These are phyloP conservation scores for Megamerina dolium DNA, from an alignment of 2,888 invertebrate species.

Conservation along the genomic window DNA sequence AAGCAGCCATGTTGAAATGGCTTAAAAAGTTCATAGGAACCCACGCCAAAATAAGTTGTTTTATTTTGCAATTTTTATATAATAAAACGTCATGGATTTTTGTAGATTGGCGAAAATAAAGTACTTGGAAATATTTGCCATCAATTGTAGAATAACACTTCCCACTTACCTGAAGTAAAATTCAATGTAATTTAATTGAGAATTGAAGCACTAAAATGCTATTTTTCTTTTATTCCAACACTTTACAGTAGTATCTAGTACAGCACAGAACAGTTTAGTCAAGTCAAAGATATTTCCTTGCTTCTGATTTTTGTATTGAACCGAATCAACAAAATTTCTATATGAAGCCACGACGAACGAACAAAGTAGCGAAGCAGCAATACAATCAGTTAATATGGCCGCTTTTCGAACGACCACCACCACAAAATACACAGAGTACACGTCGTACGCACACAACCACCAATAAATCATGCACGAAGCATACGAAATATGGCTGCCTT, in stretches of 20 bases:
- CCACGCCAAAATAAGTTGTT: constrained; percentile 30
- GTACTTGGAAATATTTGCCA: constrained; percentile 25
- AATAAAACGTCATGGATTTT: constrained; percentile 29
- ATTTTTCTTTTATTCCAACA: constrained; percentile 11
- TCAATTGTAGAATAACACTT: constrained; percentile 27
- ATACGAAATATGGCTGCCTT: constrained; percentile 12
- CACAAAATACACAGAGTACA: too few species aligned
- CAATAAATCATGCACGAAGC: too few species aligned
- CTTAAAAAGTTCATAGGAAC: constrained; percentile 17
- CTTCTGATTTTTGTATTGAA: too few species aligned
- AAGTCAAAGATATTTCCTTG: too few species aligned
- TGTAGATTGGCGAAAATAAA: constrained; percentile 28
- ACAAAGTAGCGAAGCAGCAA: too few species aligned
- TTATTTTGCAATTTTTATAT: constrained; percentile 26
- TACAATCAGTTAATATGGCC: too few species aligned
- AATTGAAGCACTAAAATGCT: constrained; percentile 23
- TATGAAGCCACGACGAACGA: too few species aligned
- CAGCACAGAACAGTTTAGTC: not conserved
- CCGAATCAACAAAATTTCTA: too few species aligned
- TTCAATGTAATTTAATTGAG: constrained; percentile 19
- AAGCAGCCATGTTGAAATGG: constrained; percentile 16
- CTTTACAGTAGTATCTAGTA: not conserved
- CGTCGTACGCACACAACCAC: too few species aligned
- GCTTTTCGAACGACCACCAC: too few species aligned
- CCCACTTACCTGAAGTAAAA: constrained; percentile 30